Evolutionary conservation across 1,140 invertebrate genomes (phyloP).

Genomic region (Aporrectodea caliginosa): DNA sequence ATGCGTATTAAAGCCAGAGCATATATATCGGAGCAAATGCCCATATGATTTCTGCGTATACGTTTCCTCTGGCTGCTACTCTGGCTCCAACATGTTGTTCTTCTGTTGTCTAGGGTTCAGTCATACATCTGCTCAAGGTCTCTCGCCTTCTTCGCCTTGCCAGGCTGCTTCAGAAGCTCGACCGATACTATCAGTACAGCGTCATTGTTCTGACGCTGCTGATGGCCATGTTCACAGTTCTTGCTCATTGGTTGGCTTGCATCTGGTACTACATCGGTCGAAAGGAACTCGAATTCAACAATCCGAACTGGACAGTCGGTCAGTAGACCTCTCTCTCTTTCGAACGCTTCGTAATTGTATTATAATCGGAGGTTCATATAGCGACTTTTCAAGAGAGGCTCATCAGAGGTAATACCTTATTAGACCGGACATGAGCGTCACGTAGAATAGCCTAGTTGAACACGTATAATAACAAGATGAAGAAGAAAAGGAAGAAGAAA

Average conservation of each 20-base stretch:
- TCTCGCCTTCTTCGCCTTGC: conserved; percentile 34
- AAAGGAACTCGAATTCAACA: conserved; percentile 33
- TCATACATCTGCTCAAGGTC: conserved; percentile 33
- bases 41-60: too few species aligned
- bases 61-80: too few species aligned
- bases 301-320: conserved; percentile 31
- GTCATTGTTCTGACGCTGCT: conserved; percentile 34
- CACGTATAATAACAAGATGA: not conserved
- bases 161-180: conserved; percentile 35
- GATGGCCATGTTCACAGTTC: conserved; percentile 37
- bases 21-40: too few species aligned
- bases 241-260: conserved; percentile 38
- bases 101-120: conserved; percentile 21
- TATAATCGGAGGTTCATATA: not conserved
- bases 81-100: too few species aligned
- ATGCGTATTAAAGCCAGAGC: too few species aligned
- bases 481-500: not conserved
- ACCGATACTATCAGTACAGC: conserved; percentile 35
- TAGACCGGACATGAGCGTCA: not conserved
- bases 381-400: not conserved
- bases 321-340: conserved; percentile 10
- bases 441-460: not conserved
- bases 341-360: too few species aligned
- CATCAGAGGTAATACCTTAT: not conserved
- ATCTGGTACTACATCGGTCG: conserved; percentile 37